These are phyloP conservation scores for Athrips mouffetella DNA, from an alignment of 2,888 invertebrate species.

Conservation along the genomic window DNA sequence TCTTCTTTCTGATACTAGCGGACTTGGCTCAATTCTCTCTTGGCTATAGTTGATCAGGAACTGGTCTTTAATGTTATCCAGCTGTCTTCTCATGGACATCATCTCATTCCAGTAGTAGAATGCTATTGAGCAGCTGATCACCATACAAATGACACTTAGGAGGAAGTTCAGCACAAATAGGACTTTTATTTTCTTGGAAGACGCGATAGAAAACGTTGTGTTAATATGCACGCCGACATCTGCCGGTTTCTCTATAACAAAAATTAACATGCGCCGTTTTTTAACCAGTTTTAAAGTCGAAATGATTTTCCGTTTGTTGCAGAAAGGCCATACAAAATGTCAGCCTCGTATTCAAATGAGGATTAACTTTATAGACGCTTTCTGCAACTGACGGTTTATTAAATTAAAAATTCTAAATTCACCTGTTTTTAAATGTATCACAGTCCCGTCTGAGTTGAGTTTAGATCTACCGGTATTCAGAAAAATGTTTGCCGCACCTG, in stretches of 20 bases:
- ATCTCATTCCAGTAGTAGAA: constrained; percentile 70
- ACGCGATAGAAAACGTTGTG: constrained; percentile 69
- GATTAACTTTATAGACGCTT: too few relatives aligned
- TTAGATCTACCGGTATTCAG: constrained; percentile 63
- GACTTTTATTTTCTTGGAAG: constrained; percentile 72
- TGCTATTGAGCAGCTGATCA: constrained; percentile 58
- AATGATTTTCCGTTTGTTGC: constrained; percentile 11
- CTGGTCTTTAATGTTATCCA: constrained; percentile 59
- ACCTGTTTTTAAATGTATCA: constrained; percentile 72
- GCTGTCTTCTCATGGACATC: constrained; percentile 56
- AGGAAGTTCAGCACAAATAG: constrained; percentile 67
- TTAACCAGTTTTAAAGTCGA: constrained; percentile 1
- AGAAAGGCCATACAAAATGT: too few relatives aligned
- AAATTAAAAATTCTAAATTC: constrained; percentile 42
- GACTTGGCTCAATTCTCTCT: constrained; percentile 46
- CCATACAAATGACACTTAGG: constrained; percentile 60
- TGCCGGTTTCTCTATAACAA: constrained; percentile 59
- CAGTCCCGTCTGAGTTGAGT: constrained; percentile 61
- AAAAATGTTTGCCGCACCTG: constrained; percentile 67
- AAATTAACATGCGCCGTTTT: constrained; percentile 17
- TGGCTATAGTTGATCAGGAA: constrained; percentile 43
- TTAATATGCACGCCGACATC: constrained; percentile 71
- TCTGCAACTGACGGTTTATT: too few relatives aligned
- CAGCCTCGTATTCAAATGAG: background rate
- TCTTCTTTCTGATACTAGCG: constrained; percentile 42